Evolutionary conservation across 2,113 vertebrate species (phyloP), one percentile per base, ranked within the genome.

Genomic region (Rana temporaria): DNA sequence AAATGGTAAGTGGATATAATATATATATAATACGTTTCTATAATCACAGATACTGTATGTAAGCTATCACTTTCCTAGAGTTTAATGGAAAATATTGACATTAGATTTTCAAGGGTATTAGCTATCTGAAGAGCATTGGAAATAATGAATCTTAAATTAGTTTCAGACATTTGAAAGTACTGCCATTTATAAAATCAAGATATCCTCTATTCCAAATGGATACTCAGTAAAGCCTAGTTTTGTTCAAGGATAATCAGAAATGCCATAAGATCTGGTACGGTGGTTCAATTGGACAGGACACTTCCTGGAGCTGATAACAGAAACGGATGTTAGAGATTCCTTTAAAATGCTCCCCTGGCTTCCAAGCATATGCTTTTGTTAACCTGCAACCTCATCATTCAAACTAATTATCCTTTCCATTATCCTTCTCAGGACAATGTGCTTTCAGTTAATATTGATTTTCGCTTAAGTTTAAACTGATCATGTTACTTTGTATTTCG

Each of bases 381-480:
- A 73, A 59, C 53, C 70, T 74, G 30, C 20, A 60, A 14, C 55
- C 55, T 74, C 71, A 60, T 74, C 30, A 74, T 56, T 74, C 71
- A 74, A 9, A 59, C 18, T 22, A 60, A 74, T 60, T 60, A 56
- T 38, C 55, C n/a, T 57, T 15, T 60, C 55, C 15, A 16, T 34
- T 57, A 22, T 72, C 24, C 32, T 19, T 11, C 6, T 8, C 20
- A 18, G 52, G 14, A 34, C 7, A 74, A 74, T 74, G 30, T 74
- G 71, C 30, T 74, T 74, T 56, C 34, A 72, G 53, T 72, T 72
- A 72, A 56, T 53, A 72, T 5, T 72, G 52, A 8, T 52, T 26
- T 72, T 72, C 52, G 1, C 22, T 30, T 19, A 6, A 18, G 22
- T 72, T 19, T 67, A 38, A n/a, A 32, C 18, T 67, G 32, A 67